Percentiles rank a stretch among this genome's conserved stretches.
Conservation (phyloP, 2,797 vertebrate genomes). For the Stomatorhinus walkeri region DNA sequence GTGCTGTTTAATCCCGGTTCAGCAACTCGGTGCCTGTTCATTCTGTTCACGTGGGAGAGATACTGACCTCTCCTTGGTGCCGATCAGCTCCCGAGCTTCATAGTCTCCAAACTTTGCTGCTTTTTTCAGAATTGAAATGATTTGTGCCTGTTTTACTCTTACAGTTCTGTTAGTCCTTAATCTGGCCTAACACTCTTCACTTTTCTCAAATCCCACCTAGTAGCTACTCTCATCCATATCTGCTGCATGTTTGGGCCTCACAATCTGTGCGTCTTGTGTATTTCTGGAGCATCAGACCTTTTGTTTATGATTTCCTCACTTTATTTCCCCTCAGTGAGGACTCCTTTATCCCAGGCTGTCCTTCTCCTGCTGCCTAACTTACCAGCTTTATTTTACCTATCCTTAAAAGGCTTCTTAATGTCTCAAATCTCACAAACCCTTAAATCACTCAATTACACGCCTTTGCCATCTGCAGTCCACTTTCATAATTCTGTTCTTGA, state of each 20-base stretch:
- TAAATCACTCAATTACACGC: background rate
- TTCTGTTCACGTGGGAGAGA: background rate
- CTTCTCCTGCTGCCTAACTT: background rate
- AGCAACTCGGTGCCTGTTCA: background rate
- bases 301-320: background rate
- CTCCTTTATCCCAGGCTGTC: background rate
- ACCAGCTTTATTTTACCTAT: background rate
- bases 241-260: background rate
- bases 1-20: background rate
- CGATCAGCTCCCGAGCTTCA: background rate
- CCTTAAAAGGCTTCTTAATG: background rate
- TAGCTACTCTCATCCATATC: background rate
- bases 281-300: background rate
- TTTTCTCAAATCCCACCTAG: background rate
- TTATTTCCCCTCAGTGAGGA: background rate
- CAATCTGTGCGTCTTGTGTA: background rate
- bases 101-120: too few species aligned
- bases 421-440: background rate
- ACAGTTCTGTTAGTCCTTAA: background rate
- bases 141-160: background rate
- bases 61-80: background rate
- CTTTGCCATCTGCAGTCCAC: background rate
- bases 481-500: background rate
- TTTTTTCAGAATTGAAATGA: background rate
- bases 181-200: background rate